Conservation (phyloP, 2,113 vertebrate species). For the Hippocampus guttulatus region DNA sequence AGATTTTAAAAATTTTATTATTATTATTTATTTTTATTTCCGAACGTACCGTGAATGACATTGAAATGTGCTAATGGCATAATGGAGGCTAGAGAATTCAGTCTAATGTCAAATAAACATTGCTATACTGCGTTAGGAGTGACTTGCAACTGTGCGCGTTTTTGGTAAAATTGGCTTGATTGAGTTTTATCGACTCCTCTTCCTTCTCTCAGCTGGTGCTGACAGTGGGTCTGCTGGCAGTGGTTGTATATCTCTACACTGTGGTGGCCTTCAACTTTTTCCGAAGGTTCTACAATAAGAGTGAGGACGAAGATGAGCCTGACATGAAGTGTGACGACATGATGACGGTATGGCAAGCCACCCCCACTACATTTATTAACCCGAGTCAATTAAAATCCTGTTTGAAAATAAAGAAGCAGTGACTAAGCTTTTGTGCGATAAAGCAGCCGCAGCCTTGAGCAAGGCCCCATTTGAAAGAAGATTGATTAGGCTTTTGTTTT, state of each 20-base stretch:
- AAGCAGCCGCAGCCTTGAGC: not conserved
- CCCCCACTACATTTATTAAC: not conserved
- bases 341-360: constrained; percentile 83
- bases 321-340: constrained; percentile 99
- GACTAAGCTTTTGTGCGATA: not conserved
- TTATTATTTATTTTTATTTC: no score
- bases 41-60: no score
- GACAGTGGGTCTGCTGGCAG: constrained; percentile 91
- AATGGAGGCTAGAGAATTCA: no score
- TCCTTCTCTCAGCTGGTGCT: constrained; percentile 78
- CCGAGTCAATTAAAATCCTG: not conserved
- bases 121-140: no score
- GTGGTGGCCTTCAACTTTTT: constrained; percentile 99
- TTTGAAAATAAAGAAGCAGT: not conserved
- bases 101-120: no score
- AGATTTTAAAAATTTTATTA: no score
- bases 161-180: no score
- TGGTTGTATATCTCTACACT: constrained; percentile 95
- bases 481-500: constrained; percentile 9
- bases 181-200: not conserved
- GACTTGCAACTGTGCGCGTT: no score
- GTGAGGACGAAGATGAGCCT: constrained; percentile 90
- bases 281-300: constrained; percentile 98
- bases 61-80: no score
- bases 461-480: constrained; percentile 1